phyloP scores from a whole-genome alignment of 1,140 invertebrate genomes.

The Gryllus bimaculatus region DNA sequence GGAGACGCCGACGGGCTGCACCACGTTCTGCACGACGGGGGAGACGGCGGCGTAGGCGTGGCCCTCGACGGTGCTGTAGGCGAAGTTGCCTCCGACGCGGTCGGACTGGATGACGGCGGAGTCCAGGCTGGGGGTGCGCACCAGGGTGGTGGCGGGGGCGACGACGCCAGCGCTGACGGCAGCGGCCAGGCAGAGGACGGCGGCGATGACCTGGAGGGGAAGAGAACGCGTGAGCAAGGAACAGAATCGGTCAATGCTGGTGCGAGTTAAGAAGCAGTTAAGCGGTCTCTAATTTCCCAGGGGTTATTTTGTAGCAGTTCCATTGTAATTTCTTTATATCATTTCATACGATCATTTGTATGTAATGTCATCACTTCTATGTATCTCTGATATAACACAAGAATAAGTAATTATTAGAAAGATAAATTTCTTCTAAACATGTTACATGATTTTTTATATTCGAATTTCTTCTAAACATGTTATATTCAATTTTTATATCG shows the following conservation, averaged over 20 bases:
- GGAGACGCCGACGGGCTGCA: constrained; percentile 31
- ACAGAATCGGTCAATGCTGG: background rate
- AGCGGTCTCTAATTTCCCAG: no score
- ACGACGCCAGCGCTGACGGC: constrained; percentile 27
- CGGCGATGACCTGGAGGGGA: background rate
- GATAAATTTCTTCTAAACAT: no score
- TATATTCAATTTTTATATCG: no score
- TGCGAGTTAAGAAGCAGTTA: no score
- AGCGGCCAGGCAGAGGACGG: constrained; percentile 18
- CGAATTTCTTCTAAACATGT: no score
- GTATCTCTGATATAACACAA: no score
- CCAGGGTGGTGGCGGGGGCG: constrained; percentile 30
- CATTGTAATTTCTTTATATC: no score
- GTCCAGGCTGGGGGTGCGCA: constrained; percentile 40
- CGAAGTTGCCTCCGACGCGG: constrained; percentile 44
- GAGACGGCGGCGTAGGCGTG: constrained; percentile 40
- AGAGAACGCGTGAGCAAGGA: background rate
- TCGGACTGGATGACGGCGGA: constrained; percentile 42
- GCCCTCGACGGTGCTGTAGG: constrained; percentile 42
- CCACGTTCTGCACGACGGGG: constrained; percentile 36
- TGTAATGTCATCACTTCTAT: no score
- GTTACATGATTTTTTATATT: no score
- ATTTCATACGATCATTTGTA: no score
- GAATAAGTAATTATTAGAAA: no score
- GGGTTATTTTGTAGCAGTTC: no score